Evolutionary conservation across 1,140 invertebrate species (phyloP).

Genomic region (Tetramorium alpestre): DNA sequence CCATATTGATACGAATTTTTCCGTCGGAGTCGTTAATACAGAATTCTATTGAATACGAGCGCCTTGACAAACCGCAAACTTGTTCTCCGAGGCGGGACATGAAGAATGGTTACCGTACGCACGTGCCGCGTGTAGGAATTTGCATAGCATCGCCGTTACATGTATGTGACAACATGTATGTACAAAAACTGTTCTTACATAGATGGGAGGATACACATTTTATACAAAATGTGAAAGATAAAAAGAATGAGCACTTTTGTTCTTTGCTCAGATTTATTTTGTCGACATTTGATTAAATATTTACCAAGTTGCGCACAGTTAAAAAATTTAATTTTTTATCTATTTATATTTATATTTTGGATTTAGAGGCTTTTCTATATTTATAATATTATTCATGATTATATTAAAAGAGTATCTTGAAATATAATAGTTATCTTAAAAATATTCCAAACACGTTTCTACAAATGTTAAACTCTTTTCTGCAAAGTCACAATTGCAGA

Average conservation of each 20-base stretch:
- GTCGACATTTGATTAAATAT: background rate
- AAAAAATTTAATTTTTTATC: background rate
- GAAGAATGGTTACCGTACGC: conserved; percentile 25
- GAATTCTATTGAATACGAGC: conserved; percentile 37
- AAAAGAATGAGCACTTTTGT: background rate
- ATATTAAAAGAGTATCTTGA: background rate
- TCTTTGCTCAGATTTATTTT: background rate
- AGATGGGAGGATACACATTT: conserved; percentile 41
- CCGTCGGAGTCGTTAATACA: conserved; percentile 16
- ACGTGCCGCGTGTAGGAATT: conserved; percentile 38
- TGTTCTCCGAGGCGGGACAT: background rate
- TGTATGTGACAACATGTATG: background rate
- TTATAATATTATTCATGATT: background rate
- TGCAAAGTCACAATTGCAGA: background rate
- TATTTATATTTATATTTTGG: background rate
- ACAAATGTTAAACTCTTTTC: background rate
- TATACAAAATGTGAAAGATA: background rate
- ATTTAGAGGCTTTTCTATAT: background rate
- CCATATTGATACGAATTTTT: conserved; percentile 39
- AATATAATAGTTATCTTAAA: background rate
- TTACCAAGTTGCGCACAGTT: background rate
- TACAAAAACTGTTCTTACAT: conserved; percentile 39
- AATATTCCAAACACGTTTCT: background rate
- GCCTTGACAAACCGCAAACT: conserved; percentile 34
- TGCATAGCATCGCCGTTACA: conserved; percentile 40